Evolutionary conservation across 1,140 invertebrate genomes (phyloP).

Genomic region (Drosophila triauraria): DNA sequence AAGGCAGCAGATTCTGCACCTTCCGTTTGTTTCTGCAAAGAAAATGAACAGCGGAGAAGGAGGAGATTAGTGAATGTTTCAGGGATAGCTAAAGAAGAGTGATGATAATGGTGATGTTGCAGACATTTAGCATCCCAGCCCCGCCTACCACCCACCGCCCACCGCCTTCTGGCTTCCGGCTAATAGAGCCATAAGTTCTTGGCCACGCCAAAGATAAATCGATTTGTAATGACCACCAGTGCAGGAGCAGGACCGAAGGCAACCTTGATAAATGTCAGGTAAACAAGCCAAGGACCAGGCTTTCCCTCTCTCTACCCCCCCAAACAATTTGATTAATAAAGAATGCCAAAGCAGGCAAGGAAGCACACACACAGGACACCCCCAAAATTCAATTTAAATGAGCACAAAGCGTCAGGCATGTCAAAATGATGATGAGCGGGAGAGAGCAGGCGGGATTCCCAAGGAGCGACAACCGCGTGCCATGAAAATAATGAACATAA

Average conservation of each 20-base stretch:
- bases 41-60: conserved; percentile 30
- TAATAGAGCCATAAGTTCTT: conserved; percentile 76
- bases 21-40: conserved; percentile 89
- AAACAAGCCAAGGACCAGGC: conserved; percentile 44
- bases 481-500: conserved; percentile 83
- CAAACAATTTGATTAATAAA: conserved; percentile 73
- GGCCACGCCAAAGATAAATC: conserved; percentile 70
- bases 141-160: background rate
- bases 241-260: background rate
- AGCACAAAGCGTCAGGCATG: conserved; percentile 58
- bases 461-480: conserved; percentile 65
- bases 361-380: conserved; percentile 19
- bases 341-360: conserved; percentile 37
- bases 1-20: conserved; percentile 90
- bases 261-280: conserved; percentile 70
- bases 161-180: conserved; percentile 9
- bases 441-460: conserved; percentile 2
- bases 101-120: conserved; percentile 65
- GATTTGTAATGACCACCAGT: conserved; percentile 78
- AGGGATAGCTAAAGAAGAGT: conserved; percentile 26
- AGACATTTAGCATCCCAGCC: conserved; percentile 24
- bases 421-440: conserved; percentile 43
- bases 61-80: conserved; percentile 28
- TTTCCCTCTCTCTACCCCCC: conserved; percentile 13
- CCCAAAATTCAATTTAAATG: conserved; percentile 80